Base-by-base conservation (phyloP, 2,888 invertebrate genomes). In the Phlogophora meticulosa region DNA sequence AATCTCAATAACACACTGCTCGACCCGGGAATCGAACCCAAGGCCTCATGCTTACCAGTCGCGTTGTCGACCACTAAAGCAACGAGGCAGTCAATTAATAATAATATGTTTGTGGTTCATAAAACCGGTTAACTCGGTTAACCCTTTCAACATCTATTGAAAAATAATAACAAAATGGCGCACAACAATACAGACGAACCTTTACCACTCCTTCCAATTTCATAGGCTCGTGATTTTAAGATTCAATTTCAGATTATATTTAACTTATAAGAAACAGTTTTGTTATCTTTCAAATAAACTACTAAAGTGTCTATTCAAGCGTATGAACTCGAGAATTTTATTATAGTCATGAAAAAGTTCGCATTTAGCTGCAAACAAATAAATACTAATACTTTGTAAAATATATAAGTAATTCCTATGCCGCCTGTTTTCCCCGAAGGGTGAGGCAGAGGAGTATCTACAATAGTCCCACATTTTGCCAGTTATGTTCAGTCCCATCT, bases 221-320 rank as follows among this genome's bases (percentile, higher is more conserved):
- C 52, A 57, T 60, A 59, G 63, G 53, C 76, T 56, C 38, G 22
- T 36, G 52, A 53, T 60, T 63, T 69, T 48, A 69, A 53, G 76
- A 64, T 74, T 75, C 63, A 53, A 74, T 75, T 75, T 64, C n/a
- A 74, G 74, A 75, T 75, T 49, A 34, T 45, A 43, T 43, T 15
- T 38, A 42, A 24, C 32, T 59, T 49, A 13, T 51, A 52, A 38
- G 32, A 38, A 34, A 46, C 40, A 20, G 10, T 59, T 52, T 5
- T 49, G n/a, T 56, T 72, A 56, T 72, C 36, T 52, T 10, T 46
- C 13, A 42, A 66, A 38, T 34, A 45, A 40, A 49, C 17, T 42
- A 56, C 34, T 15, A 36, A 28, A 51, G 15, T 24, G 13, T 5
- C 7, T 28, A n/a, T 42, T 13, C 9, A 20, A 51, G 17, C 10